Evolutionary conservation across 2,888 invertebrate genomes (phyloP).

Genomic region (Clanis bilineata): DNA sequence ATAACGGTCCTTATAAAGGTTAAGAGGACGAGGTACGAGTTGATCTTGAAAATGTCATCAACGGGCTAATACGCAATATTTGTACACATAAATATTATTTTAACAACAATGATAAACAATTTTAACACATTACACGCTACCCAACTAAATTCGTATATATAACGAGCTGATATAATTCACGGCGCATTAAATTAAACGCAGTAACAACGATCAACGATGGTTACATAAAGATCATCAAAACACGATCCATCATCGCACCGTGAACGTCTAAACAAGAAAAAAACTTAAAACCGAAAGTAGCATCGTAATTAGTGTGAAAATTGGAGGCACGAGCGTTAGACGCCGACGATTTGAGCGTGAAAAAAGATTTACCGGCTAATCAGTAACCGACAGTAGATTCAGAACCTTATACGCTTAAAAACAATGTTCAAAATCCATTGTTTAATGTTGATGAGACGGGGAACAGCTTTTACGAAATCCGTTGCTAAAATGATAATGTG

Average conservation of each 20-base stretch:
- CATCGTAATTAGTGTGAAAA: constrained; percentile 7
- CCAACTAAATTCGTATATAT: not conserved
- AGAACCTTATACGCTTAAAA: not conserved
- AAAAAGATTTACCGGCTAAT: not conserved
- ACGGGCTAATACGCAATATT: no score
- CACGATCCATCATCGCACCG: not conserved
- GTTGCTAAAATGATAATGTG: not conserved
- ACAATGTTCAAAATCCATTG: not conserved
- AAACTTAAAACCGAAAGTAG: constrained; percentile 6
- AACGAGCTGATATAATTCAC: not conserved
- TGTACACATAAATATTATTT: no score
- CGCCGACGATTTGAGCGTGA: constrained; percentile 1
- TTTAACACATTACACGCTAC: not conserved
- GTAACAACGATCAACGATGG: not conserved
- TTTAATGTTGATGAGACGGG: not conserved
- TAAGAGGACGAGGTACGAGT: no score
- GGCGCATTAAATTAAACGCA: not conserved
- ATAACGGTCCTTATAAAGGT: no score
- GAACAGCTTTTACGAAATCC: not conserved
- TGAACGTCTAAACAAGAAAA: constrained; percentile 23
- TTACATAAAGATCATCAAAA: constrained; percentile 2
- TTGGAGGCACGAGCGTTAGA: not conserved
- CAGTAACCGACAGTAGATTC: not conserved
- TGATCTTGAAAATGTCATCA: no score
- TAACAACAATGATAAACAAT: no score